These are phyloP conservation scores for Eurytoma californica DNA, from an alignment of 2,888 invertebrate genomes.

Conservation along the genomic window DNA sequence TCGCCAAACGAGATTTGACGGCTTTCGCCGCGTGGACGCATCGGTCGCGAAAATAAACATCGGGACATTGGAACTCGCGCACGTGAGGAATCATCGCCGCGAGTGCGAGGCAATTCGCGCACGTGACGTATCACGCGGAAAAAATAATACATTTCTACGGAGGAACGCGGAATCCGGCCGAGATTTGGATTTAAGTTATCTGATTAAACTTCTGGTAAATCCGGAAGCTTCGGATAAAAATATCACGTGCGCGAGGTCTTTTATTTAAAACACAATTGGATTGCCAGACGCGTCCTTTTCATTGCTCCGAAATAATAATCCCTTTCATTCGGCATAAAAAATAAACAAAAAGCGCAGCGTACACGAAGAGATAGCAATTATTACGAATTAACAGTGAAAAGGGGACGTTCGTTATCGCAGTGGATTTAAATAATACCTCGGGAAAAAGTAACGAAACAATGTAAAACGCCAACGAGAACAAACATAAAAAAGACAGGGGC, in stretches of 20 bases:
- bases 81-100: constrained; percentile 22
- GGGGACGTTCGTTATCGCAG: no score
- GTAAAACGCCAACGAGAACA: no score
- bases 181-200: neutral
- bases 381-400: no score
- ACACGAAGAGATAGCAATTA: no score
- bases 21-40: constrained; percentile 11
- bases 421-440: no score
- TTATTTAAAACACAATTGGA: no score
- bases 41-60: constrained; percentile 19
- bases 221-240: constrained; percentile 12
- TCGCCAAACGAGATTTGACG: constrained; percentile 66
- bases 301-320: no score
- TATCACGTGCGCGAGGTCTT: neutral
- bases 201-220: neutral
- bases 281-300: no score
- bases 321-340: no score
- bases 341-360: no score
- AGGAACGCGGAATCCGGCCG: neutral
- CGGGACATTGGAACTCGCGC: neutral
- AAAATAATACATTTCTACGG: neutral
- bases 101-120: neutral
- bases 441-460: no score
- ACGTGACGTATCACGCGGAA: constrained; percentile 18
- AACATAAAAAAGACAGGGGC: no score